Percentiles rank a stretch among this genome's conserved stretches.
Conservation (phyloP, 2,797 vertebrate genomes). For the Taenioides sp. region DNA sequence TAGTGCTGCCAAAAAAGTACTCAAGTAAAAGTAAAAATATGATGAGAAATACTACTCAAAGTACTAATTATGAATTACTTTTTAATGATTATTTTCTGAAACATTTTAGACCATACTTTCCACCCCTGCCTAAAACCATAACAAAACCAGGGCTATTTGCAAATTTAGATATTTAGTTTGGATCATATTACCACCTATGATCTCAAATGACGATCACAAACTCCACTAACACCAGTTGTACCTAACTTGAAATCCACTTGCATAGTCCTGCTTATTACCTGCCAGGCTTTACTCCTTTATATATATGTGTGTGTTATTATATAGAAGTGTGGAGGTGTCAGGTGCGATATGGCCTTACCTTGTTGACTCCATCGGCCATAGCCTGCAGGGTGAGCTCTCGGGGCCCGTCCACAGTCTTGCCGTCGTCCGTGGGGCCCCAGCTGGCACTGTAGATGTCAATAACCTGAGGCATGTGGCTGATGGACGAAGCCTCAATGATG, state of each 20-base stretch:
- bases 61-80: too few species aligned
- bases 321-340: not conserved
- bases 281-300: too few species aligned
- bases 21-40: too few species aligned
- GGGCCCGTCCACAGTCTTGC: constrained; percentile 96
- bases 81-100: too few species aligned
- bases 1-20: too few species aligned
- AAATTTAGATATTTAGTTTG: not conserved
- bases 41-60: too few species aligned
- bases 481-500: constrained; percentile 97
- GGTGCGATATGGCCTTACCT: constrained; percentile 73
- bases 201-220: not conserved
- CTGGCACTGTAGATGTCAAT: constrained; percentile 99
- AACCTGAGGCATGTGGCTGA: constrained; percentile 98
- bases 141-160: too few species aligned
- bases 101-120: too few species aligned
- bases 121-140: too few species aligned
- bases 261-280: not conserved
- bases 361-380: constrained; percentile 98
- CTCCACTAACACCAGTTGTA: not conserved
- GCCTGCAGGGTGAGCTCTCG: constrained; percentile 95
- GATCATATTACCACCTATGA: not conserved
- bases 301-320: constrained; percentile 1
- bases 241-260: not conserved
- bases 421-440: constrained; percentile 98